phyloP scores from a whole-genome alignment of 2,797 vertebrate species.

The Allobates femoralis region DNA sequence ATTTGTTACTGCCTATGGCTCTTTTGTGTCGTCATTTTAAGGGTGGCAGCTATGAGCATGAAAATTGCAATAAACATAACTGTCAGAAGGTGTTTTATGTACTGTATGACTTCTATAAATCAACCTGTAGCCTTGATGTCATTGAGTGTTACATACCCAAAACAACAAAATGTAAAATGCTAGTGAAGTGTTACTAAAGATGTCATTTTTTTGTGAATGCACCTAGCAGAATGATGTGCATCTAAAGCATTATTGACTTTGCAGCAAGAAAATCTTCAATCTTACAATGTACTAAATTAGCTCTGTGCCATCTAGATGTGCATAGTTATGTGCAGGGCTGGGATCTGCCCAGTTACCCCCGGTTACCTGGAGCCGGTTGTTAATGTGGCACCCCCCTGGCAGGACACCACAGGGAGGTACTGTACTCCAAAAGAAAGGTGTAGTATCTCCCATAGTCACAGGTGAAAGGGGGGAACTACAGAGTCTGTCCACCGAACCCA shows the following conservation, averaged over 20 bases:
- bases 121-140: neutral
- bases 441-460: too few relatives aligned
- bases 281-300: slow-evolving; percentile 15
- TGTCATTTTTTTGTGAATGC: too few relatives aligned
- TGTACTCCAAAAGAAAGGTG: too few relatives aligned
- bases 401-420: too few relatives aligned
- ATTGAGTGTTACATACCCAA: neutral
- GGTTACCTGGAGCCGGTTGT: too few relatives aligned
- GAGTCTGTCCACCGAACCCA: too few relatives aligned
- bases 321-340: too few relatives aligned
- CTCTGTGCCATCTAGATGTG: slow-evolving; percentile 18
- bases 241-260: neutral
- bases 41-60: neutral
- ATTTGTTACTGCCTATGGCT: neutral
- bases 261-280: slow-evolving; percentile 10
- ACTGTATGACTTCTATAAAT: slow-evolving; percentile 17
- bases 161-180: neutral
- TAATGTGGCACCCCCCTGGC: too few relatives aligned
- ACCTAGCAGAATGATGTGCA: slow-evolving; percentile 15
- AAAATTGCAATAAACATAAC: slow-evolving; percentile 27
- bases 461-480: too few relatives aligned
- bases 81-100: slow-evolving; percentile 16
- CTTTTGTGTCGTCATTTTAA: neutral
- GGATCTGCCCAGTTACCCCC: too few relatives aligned
- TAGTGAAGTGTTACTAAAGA: too few relatives aligned